Conservation (phyloP, 2,888 invertebrate species). For the Anagyrus pseudococci region DNA sequence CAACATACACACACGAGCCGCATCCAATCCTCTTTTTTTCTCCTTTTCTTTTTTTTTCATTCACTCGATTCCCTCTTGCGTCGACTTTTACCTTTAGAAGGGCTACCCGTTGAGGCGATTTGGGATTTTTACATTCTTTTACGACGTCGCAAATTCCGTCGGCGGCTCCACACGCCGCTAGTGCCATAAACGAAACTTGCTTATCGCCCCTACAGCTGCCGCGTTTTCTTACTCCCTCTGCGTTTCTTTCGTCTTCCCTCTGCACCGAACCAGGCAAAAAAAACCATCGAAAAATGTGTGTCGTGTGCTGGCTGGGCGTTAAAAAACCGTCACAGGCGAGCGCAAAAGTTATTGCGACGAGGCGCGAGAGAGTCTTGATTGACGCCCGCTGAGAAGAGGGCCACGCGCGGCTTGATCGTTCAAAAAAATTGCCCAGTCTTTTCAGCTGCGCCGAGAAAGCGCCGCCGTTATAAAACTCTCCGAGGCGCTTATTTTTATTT, state of each 20-base stretch:
- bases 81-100: neutral
- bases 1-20: no score
- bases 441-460: neutral
- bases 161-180: no score
- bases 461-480: no score
- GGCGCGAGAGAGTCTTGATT: constrained; percentile 10
- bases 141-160: constrained; percentile 26
- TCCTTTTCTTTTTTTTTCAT: neutral
- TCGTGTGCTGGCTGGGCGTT: constrained; percentile 5
- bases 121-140: constrained; percentile 21
- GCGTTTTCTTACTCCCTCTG: no score
- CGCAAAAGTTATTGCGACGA: constrained; percentile 22
- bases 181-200: constrained; percentile 23
- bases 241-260: no score
- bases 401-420: neutral
- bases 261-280: constrained; percentile 13
- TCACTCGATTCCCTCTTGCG: neutral
- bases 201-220: constrained; percentile 4
- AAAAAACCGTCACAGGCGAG: constrained; percentile 8
- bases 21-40: neutral
- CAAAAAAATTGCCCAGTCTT: neutral
- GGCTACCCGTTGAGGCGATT: constrained; percentile 20
- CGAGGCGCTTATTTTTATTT: no score
- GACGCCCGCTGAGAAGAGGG: constrained; percentile 22
- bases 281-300: constrained; percentile 26